Conservation (phyloP, 2,113 vertebrate genomes). For the Arenaria interpres region DNA sequence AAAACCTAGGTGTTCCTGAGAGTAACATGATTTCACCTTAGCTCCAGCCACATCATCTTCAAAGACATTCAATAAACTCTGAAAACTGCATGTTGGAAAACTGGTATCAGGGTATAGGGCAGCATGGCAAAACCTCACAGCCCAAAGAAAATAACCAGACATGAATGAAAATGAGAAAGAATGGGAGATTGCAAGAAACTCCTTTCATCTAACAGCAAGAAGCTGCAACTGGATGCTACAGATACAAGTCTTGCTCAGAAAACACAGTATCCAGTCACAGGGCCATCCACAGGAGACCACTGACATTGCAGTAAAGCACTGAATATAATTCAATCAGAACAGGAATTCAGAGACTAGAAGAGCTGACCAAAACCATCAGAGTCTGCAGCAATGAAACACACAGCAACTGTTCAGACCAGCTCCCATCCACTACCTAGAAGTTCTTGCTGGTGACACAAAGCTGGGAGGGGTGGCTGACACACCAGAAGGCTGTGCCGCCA, state of each 20-base stretch:
- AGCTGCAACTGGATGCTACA: neutral
- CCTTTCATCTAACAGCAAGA: neutral
- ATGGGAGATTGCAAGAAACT: neutral
- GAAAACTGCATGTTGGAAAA: neutral
- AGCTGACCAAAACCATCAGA: neutral
- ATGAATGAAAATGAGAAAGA: neutral
- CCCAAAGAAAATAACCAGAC: neutral
- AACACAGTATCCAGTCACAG: accelerated
- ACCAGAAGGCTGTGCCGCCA: no score
- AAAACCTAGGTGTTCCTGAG: neutral
- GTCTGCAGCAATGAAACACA: neutral
- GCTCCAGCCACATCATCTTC: neutral
- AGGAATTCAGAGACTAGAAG: neutral
- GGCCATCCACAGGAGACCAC: neutral
- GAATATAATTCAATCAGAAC: neutral
- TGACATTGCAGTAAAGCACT: neutral
- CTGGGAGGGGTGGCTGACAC: no score
- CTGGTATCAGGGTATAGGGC: neutral
- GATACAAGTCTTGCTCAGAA: neutral
- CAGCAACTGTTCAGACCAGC: neutral
- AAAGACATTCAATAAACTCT: neutral
- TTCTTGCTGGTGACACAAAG: no score
- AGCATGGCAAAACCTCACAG: neutral
- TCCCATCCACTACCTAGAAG: neutral
- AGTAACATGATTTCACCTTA: neutral